A percentile compares a stretch with the other conserved stretches of the same genome.
Evolutionary conservation across 2,797 vertebrate genomes (phyloP).

Genomic region (Acanthurus lineatus): DNA sequence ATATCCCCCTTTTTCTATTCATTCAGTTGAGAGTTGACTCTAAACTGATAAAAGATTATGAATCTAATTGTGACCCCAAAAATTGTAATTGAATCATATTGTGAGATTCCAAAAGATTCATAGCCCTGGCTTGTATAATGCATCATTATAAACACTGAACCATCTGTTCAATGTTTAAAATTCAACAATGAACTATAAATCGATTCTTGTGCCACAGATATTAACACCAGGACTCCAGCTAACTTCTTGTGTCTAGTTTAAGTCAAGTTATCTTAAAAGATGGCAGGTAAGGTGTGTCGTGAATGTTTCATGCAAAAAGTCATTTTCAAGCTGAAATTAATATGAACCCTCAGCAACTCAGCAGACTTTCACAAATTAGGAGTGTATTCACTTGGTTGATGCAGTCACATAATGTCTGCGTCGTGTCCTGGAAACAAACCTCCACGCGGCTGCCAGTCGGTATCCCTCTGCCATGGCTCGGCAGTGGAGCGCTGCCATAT

Average conservation of each 20-base stretch:
- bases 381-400: conserved; percentile 7
- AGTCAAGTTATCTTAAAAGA: neutral
- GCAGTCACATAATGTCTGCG: neutral
- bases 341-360: neutral
- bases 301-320: neutral
- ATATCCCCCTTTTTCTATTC: no score
- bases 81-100: no score
- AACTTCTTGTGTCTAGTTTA: no score
- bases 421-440: conserved; percentile 17
- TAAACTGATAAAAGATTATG: no score
- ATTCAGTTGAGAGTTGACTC: no score
- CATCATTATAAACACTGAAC: neutral
- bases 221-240: no score
- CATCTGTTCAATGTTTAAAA: neutral
- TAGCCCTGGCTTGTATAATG: no score
- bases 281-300: neutral
- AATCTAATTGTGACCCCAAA: no score
- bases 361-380: conserved; percentile 1
- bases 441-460: neutral
- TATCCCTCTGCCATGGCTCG: neutral
- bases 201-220: no score
- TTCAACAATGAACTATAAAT: neutral
- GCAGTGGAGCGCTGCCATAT: neutral
- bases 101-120: no score
- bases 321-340: neutral